Percentiles rank a stretch among this genome's conserved stretches.
Evolutionary conservation across 1,140 invertebrate species (phyloP).

Genomic region (Atta texana): DNA sequence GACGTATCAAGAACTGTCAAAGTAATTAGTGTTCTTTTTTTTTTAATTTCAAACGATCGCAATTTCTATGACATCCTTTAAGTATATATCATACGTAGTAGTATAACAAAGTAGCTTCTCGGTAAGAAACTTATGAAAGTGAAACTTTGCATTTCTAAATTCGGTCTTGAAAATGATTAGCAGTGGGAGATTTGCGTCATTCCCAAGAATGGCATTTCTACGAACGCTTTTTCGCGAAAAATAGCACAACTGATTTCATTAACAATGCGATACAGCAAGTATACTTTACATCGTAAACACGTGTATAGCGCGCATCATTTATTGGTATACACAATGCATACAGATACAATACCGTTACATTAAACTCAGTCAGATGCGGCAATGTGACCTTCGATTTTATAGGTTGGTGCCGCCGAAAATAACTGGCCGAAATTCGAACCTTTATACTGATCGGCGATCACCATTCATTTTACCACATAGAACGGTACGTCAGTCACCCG

Average conservation of each 20-base stretch:
- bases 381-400: conserved; percentile 63
- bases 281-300: conserved; percentile 16
- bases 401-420: conserved; percentile 46
- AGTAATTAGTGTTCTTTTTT: not conserved
- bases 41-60: not conserved
- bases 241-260: not conserved
- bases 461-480: conserved; percentile 32
- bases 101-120: not conserved
- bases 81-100: not conserved
- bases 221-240: not conserved
- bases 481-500: conserved; percentile 39
- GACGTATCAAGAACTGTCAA: not conserved
- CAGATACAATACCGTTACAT: conserved; percentile 36
- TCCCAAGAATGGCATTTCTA: not conserved
- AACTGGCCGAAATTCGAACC: conserved; percentile 64
- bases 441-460: conserved; percentile 53
- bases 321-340: conserved; percentile 5
- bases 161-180: conserved; percentile 43
- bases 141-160: conserved; percentile 21
- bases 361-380: conserved; percentile 46
- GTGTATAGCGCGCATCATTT: conserved; percentile 23
- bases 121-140: not conserved
- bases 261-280: not conserved
- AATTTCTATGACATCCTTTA: not conserved
- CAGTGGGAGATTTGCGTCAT: not conserved